These are phyloP conservation scores for Cyaniris semiargus DNA, from an alignment of 2,888 invertebrate species.

Conservation along the genomic window DNA sequence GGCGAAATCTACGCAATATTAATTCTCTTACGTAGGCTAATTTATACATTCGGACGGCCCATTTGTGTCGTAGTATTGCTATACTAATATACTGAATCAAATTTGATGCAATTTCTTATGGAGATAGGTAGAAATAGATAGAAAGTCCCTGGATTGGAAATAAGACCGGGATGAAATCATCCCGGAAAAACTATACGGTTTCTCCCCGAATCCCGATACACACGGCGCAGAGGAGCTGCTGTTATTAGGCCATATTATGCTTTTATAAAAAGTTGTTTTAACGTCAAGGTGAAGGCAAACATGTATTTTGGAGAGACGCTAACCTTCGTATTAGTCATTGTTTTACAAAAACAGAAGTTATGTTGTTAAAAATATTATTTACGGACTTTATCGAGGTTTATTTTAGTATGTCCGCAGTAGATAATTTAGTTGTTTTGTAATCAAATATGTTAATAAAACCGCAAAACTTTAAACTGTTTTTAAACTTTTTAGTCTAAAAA, in stretches of 20 bases:
- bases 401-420: background rate
- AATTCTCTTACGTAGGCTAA: too few species aligned
- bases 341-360: background rate
- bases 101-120: too few species aligned
- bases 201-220: too few species aligned
- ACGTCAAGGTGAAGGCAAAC: conserved; percentile 1
- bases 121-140: too few species aligned
- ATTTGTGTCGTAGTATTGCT: background rate
- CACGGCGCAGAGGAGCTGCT: background rate
- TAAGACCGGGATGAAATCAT: too few species aligned
- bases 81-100: too few species aligned
- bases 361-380: background rate
- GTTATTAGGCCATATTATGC: background rate
- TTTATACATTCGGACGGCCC: background rate
- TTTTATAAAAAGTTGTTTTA: background rate
- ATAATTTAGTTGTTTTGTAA: background rate
- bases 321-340: background rate
- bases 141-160: too few species aligned
- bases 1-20: too few species aligned
- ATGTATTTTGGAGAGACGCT: background rate
- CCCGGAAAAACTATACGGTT: too few species aligned
- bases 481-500: too few species aligned
- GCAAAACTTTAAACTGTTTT: too few species aligned
- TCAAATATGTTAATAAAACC: background rate
- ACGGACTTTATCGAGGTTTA: too few species aligned